Percentiles rank a stretch among this genome's conserved stretches.
Conservation (phyloP, 2,888 invertebrate genomes). For the Taphrorychus bicolor region DNA sequence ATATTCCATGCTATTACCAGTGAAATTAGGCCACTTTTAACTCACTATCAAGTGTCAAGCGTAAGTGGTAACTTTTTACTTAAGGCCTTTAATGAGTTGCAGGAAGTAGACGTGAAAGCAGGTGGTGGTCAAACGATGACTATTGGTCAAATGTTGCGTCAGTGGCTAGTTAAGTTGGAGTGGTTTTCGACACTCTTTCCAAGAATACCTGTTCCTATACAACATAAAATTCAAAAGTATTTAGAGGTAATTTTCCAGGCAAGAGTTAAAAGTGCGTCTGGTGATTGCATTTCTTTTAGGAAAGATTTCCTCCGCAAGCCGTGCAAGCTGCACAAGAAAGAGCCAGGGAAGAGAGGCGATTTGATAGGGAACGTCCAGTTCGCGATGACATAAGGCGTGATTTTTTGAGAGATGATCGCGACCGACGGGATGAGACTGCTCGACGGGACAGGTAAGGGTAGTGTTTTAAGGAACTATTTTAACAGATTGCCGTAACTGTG, state of each 20-base stretch:
- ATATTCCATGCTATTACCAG: not conserved
- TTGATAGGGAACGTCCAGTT: constrained; percentile 45
- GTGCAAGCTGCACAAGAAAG: constrained; percentile 50
- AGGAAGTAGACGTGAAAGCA: constrained; percentile 96
- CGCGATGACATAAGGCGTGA: constrained; percentile 52
- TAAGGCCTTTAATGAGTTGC: constrained; percentile 46
- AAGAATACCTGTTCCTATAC: constrained; percentile 97
- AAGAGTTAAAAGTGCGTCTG: too few relatives aligned
- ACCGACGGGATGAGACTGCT: constrained; percentile 39
- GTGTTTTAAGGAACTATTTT: too few relatives aligned
- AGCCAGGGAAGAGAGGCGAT: constrained; percentile 52
- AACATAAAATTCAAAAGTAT: constrained; percentile 86
- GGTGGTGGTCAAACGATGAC: constrained; percentile 94
- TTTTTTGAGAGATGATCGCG: constrained; percentile 54
- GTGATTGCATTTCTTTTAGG: constrained; percentile 44
- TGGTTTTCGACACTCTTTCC: constrained; percentile 99
- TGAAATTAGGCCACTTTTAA: not conserved
- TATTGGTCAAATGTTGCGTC: constrained; percentile 90
- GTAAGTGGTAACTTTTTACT: constrained; percentile 13
- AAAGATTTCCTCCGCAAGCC: constrained; percentile 55
- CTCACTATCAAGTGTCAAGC: not conserved
- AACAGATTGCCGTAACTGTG: too few relatives aligned
- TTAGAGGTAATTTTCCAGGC: constrained; percentile 67
- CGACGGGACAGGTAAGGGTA: not conserved
- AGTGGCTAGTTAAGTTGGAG: constrained; percentile 94